Percentiles rank a stretch among this genome's conserved stretches.
Evolutionary conservation across 1,140 invertebrate genomes (phyloP).

Genomic region (Plutomurus gul): DNA sequence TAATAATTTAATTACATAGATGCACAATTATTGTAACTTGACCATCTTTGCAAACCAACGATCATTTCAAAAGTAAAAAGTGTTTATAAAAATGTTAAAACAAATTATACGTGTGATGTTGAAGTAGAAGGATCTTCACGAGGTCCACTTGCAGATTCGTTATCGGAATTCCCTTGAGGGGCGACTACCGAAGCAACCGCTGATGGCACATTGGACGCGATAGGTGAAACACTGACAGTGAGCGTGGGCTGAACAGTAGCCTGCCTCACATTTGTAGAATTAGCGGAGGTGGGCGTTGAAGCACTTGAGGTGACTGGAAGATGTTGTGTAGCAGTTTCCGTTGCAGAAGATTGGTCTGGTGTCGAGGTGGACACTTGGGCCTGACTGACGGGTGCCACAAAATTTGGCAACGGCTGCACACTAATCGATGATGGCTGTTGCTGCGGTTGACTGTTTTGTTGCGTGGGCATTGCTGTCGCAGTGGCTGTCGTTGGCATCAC

Average conservation of each 20-base stretch:
- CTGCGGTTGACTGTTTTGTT: slow-evolving; percentile 53
- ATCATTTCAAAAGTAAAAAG: no score
- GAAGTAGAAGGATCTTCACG: slow-evolving; percentile 54
- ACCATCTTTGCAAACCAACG: no score
- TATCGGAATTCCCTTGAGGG: slow-evolving; percentile 1
- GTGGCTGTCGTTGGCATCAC: slow-evolving; percentile 69
- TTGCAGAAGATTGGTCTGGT: slow-evolving; percentile 46
- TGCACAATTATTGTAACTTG: no score
- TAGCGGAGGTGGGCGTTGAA: slow-evolving; percentile 44
- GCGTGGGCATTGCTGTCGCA: slow-evolving; percentile 64
- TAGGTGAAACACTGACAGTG: slow-evolving; percentile 49
- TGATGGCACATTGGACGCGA: slow-evolving; percentile 29
- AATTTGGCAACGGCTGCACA: slow-evolving; percentile 55
- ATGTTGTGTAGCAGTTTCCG: slow-evolving; percentile 37
- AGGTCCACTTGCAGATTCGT: slow-evolving; percentile 30
- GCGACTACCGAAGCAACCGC: neutral
- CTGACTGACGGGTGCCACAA: slow-evolving; percentile 52
- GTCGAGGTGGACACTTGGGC: slow-evolving; percentile 52
- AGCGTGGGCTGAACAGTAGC: slow-evolving; percentile 55
- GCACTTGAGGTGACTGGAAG: slow-evolving; percentile 53
- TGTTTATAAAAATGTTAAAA: no score
- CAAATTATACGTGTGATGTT: slow-evolving; percentile 38
- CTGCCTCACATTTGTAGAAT: slow-evolving; percentile 47
- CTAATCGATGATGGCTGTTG: slow-evolving; percentile 55
- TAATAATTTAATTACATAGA: no score